Base-by-base conservation (phyloP, 2,113 vertebrate genomes). In the Micromys minutus region DNA sequence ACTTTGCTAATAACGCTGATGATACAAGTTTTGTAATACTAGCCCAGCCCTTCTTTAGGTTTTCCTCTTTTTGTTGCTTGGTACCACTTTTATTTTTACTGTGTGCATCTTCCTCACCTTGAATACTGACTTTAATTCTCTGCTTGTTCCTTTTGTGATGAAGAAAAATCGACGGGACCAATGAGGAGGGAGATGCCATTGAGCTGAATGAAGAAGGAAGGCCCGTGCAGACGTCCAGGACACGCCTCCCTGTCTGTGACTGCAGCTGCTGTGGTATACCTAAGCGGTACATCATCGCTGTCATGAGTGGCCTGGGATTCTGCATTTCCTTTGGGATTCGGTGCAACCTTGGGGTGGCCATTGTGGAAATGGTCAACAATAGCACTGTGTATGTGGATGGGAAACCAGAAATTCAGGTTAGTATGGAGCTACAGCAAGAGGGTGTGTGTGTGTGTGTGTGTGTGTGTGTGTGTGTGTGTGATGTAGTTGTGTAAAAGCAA, bases 341-440 rank as follows among this genome's bases (percentile, higher is more conserved):
- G 16, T 99, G 99, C 96, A 99, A 99, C 96, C 99, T 99, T 42
- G 99, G 99, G 0, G 99, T 99, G 76, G 99, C 99, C 97, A 99
- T 99, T 0, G 99, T 99, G 92, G 99, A 99, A 98, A 99, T 99
- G 99, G 99, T 99, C 96, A 99, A 99, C 98, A 99, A 99, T 87
- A 99, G 98, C 98, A 99, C 99, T 0, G 96, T 99, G 50, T 99
- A 99, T 39, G 97, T 99, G 5, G 98, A 99, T 3, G 99, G 99
- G 42, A 99, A 99, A 77, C 98, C 99, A 0, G 99, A 99, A 97
- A 98, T 99, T 91, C 99, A 99, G 99, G 99, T 99, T 88, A 97
- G 97, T 95, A 13, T 63, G 39, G 57, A 47, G 59, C 39, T 61
- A 39, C 12, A 80, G 52, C 36, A 3, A 19, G 13, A 26, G 22